phyloP scores from a whole-genome alignment of 2,888 invertebrate species.

The Digitonthophagus gazella region DNA sequence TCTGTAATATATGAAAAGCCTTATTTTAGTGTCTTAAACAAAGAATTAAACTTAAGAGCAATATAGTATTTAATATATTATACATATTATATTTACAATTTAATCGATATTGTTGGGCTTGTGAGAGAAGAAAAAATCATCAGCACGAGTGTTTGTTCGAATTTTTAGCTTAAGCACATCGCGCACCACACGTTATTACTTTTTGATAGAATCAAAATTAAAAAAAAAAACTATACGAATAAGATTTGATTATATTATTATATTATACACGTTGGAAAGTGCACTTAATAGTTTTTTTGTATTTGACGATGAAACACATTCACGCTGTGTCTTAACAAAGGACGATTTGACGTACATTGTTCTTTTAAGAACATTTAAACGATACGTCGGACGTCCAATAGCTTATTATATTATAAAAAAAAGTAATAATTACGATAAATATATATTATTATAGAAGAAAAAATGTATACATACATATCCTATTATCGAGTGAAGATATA shows the following conservation, averaged over 20 bases:
- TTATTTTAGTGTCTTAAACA: conserved; percentile 5
- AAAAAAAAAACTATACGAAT: too few species aligned
- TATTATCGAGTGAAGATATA: background rate
- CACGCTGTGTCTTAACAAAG: conserved; percentile 49
- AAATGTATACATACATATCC: background rate
- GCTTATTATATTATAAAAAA: conserved; percentile 24
- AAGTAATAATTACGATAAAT: background rate
- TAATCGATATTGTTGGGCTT: background rate
- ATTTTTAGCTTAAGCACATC: background rate
- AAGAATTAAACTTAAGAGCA: background rate
- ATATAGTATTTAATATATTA: background rate
- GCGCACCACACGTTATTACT: conserved; percentile 24
- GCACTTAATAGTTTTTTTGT: conserved; percentile 39
- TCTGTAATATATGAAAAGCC: conserved; percentile 16
- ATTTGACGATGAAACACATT: conserved; percentile 43
- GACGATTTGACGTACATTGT: background rate
- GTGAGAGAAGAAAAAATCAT: too few species aligned
- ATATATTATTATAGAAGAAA: background rate
- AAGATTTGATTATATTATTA: conserved; percentile 19
- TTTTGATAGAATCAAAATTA: conserved; percentile 29
- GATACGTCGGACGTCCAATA: conserved; percentile 18
- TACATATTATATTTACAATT: too few species aligned
- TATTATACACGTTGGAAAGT: conserved; percentile 28
- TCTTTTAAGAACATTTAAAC: conserved; percentile 6
- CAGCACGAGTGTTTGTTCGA: background rate